These are phyloP conservation scores for Colletes latitarsis DNA, from an alignment of 1,140 invertebrate genomes.

Conservation along the genomic window DNA sequence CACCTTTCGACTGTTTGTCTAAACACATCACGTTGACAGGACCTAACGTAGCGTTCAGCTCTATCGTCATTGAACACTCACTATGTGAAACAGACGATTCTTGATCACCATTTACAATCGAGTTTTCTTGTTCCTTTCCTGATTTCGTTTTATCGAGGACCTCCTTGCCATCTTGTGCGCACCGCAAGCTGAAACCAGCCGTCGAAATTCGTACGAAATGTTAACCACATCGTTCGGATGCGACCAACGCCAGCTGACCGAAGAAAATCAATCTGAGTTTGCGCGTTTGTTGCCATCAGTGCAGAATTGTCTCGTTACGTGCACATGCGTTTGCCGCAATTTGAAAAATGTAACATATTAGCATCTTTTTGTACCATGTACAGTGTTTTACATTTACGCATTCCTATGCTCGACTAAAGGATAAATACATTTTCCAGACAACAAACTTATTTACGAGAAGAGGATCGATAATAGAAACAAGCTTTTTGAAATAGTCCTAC, in stretches of 20 bases:
- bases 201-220: not conserved
- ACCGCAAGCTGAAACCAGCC: not conserved
- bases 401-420: too few species aligned
- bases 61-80: constrained; percentile 13
- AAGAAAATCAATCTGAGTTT: constrained; percentile 62
- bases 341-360: not conserved
- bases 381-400: too few species aligned
- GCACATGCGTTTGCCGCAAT: not conserved
- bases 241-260: constrained; percentile 51
- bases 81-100: constrained; percentile 20
- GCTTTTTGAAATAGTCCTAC: too few species aligned
- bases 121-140: not conserved
- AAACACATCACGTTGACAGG: not conserved
- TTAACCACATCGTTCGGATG: constrained; percentile 19
- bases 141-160: not conserved
- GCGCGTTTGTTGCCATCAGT: constrained; percentile 35
- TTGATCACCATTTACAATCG: constrained; percentile 33
- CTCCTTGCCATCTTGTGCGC: not conserved
- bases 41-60: too few species aligned
- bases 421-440: too few species aligned
- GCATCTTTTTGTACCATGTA: too few species aligned
- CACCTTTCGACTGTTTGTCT: not conserved
- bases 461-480: too few species aligned
- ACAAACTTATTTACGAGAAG: too few species aligned
- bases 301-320: not conserved